Percentiles rank a stretch among this genome's conserved stretches.
Evolutionary conservation across 2,888 invertebrate genomes (phyloP).

Genomic region (Mallateleia sp.): DNA sequence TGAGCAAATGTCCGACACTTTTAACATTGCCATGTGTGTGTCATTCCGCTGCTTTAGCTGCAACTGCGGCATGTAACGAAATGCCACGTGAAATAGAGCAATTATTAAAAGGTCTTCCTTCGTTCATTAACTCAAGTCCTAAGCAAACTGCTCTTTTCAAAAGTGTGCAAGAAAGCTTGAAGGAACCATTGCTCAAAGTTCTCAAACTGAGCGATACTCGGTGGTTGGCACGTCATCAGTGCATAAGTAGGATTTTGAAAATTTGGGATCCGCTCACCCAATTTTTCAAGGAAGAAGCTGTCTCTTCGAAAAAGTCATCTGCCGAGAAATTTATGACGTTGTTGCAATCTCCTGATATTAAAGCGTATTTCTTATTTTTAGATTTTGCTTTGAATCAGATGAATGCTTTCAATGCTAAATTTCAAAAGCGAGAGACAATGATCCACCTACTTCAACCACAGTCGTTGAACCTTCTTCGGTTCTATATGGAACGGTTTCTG

Average conservation of each 20-base stretch:
- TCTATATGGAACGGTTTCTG: conserved; percentile 4
- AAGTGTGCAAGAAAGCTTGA: neutral
- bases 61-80: neutral
- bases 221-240: conserved; percentile 26
- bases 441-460: conserved; percentile 7
- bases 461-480: neutral
- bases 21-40: neutral
- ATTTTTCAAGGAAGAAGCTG: conserved; percentile 9
- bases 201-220: neutral
- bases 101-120: neutral
- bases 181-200: neutral
- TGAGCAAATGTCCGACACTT: neutral
- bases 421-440: conserved; percentile 8
- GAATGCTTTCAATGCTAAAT: conserved; percentile 13
- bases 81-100: neutral
- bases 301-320: neutral
- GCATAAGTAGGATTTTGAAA: conserved; percentile 4
- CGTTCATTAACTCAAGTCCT: conserved; percentile 1
- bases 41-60: conserved; percentile 19
- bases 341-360: neutral
- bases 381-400: conserved; percentile 12
- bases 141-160: neutral
- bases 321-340: neutral
- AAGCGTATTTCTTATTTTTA: conserved; percentile 15
- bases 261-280: neutral